These are phyloP conservation scores for Geotrypetes seraphini DNA, from an alignment of 2,797 vertebrate species.

Conservation along the genomic window DNA sequence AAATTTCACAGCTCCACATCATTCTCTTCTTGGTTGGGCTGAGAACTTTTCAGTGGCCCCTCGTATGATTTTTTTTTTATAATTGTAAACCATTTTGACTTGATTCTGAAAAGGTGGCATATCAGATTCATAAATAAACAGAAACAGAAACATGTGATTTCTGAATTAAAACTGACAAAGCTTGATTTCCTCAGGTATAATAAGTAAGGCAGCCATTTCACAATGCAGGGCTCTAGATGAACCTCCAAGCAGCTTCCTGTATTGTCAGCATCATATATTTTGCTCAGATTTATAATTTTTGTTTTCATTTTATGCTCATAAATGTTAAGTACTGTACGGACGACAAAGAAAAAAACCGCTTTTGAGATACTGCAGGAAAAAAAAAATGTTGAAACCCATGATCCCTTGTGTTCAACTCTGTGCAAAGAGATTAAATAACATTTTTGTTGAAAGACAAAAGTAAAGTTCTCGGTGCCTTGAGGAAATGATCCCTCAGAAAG, in stretches of 20 bases:
- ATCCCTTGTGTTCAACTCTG: conserved; percentile 12
- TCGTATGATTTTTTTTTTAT: too few relatives aligned
- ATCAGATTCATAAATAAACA: too few relatives aligned
- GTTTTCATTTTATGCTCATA: conserved; percentile 1
- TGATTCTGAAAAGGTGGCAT: too few relatives aligned
- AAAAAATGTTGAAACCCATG: conserved; percentile 11
- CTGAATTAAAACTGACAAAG: accelerated
- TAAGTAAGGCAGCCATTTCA: conserved; percentile 2
- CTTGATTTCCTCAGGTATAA: background rate
- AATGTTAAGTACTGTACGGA: background rate
- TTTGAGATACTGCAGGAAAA: background rate
- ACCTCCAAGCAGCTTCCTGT: background rate
- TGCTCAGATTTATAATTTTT: background rate
- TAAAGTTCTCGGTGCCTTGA: conserved; percentile 10
- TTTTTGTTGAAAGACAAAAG: conserved; percentile 26
- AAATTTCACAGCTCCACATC: too few relatives aligned
- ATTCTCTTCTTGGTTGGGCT: too few relatives aligned
- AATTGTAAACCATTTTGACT: too few relatives aligned
- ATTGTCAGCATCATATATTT: conserved; percentile 6
- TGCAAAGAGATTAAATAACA: conserved; percentile 12
- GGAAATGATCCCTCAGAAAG: conserved; percentile 23
- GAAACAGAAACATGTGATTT: too few relatives aligned
- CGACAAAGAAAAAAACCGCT: background rate
- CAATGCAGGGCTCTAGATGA: conserved; percentile 4
- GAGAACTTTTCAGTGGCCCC: too few relatives aligned